Conservation (phyloP, 2,888 invertebrate genomes). For the Drosophila vallismaia region DNA sequence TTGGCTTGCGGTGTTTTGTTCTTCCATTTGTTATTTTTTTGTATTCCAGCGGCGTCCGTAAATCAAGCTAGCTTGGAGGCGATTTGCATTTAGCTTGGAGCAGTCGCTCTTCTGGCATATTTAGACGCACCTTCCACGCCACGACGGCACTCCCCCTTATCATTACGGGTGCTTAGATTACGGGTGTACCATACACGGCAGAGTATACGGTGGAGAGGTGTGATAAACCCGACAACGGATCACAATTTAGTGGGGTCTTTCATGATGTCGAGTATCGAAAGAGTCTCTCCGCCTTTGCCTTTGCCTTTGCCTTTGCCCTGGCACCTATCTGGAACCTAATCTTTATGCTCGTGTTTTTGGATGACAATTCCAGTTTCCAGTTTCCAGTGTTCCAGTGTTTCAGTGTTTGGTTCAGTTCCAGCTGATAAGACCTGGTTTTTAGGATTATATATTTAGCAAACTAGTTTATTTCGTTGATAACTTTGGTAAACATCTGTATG, state of each 20-base stretch:
- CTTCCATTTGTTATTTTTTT: background rate
- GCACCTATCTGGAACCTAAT: slow-evolving; percentile 9
- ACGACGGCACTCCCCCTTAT: slow-evolving; percentile 37
- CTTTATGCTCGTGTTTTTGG: slow-evolving; percentile 21
- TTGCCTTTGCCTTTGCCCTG: slow-evolving; percentile 17
- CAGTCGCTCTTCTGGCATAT: background rate
- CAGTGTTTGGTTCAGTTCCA: no score
- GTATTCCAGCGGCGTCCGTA: slow-evolving; percentile 65
- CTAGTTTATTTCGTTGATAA: background rate
- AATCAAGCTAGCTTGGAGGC: slow-evolving; percentile 50
- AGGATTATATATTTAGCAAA: background rate
- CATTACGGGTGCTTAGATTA: slow-evolving; percentile 22
- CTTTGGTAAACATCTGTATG: slow-evolving; percentile 12
- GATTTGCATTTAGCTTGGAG: slow-evolving; percentile 65
- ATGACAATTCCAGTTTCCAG: background rate
- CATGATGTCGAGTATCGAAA: slow-evolving; percentile 8
- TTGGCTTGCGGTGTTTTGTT: no score
- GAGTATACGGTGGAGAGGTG: background rate
- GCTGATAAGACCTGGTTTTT: background rate
- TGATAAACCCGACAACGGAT: slow-evolving; percentile 19
- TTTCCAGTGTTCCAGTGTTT: no score
- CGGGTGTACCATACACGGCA: background rate
- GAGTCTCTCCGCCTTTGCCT: slow-evolving; percentile 15
- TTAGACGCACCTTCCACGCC: slow-evolving; percentile 40
- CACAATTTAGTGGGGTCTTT: slow-evolving; percentile 2